These are phyloP conservation scores for Drosophila orena DNA, from an alignment of 1,140 invertebrate species.

Conservation along the genomic window DNA sequence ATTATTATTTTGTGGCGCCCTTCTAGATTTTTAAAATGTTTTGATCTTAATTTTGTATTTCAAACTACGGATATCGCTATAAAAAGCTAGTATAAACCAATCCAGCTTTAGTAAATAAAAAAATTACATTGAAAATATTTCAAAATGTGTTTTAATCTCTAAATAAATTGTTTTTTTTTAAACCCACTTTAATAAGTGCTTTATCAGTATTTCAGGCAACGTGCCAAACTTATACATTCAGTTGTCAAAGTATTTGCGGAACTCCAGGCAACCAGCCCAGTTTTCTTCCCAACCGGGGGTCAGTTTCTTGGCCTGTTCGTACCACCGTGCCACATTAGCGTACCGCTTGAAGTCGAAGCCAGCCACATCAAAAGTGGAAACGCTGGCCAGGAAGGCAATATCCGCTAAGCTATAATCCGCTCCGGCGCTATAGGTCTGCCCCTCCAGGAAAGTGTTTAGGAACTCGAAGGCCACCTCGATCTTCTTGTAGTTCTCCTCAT, in stretches of 20 bases:
- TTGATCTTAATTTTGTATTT: too few relatives aligned
- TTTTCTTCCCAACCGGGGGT: slow-evolving; percentile 91
- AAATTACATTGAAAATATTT: too few relatives aligned
- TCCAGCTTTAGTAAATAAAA: too few relatives aligned
- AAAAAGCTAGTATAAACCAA: too few relatives aligned
- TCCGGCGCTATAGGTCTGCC: slow-evolving; percentile 88
- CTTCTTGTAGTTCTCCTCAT: slow-evolving; percentile 88
- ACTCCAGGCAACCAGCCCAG: slow-evolving; percentile 71
- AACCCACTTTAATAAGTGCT: too few relatives aligned
- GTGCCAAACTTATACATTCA: background rate
- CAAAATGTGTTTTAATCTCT: too few relatives aligned
- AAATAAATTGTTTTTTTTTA: too few relatives aligned
- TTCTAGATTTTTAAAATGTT: too few relatives aligned
- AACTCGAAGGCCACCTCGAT: slow-evolving; percentile 88
- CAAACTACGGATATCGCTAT: too few relatives aligned
- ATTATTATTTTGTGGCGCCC: too few relatives aligned
- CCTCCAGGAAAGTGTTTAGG: slow-evolving; percentile 89
- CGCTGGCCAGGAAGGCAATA: slow-evolving; percentile 86
- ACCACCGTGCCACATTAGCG: slow-evolving; percentile 89
- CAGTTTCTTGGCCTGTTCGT: slow-evolving; percentile 88
- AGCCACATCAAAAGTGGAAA: slow-evolving; percentile 89
- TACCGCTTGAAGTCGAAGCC: slow-evolving; percentile 89
- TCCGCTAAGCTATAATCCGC: slow-evolving; percentile 91
- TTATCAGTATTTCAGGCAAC: too few relatives aligned
- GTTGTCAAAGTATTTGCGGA: slow-evolving; percentile 61